Evolutionary conservation across 2,113 vertebrate species (phyloP).

Genomic region (Pao palembangensis): DNA sequence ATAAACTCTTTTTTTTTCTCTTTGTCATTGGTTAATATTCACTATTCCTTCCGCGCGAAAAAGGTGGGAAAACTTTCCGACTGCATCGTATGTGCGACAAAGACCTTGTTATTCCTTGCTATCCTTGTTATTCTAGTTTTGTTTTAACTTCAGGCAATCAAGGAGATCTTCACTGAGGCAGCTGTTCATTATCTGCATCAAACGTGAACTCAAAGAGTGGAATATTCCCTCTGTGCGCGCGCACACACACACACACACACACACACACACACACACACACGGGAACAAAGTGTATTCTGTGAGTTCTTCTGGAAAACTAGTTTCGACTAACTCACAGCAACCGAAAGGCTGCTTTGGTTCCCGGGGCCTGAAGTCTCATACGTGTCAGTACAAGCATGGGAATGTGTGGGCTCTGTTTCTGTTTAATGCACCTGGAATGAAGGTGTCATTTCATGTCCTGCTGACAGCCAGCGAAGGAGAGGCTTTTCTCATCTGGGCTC

Average conservation of each 20-base stretch:
- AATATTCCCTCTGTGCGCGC: slow-evolving; percentile 3
- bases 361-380: slow-evolving; percentile 9
- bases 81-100: not conserved
- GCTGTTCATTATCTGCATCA: slow-evolving; percentile 20
- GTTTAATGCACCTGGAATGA: slow-evolving; percentile 27
- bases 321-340: slow-evolving; percentile 15
- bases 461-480: slow-evolving; percentile 20
- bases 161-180: not conserved
- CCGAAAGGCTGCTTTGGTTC: slow-evolving; percentile 22
- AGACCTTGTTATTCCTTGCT: slow-evolving; percentile 2
- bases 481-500: not conserved
- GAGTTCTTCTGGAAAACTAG: slow-evolving; percentile 25
- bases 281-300: not conserved
- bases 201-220: slow-evolving; percentile 10
- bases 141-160: slow-evolving; percentile 19
- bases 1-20: no score
- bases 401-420: slow-evolving; percentile 11
- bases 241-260: not conserved
- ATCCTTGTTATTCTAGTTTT: not conserved
- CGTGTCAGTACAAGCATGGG: slow-evolving; percentile 47
- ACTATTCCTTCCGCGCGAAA: no score
- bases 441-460: slow-evolving; percentile 22
- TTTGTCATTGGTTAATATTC: no score
- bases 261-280: no score
- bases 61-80: no score